phyloP scores from a whole-genome alignment of 2,797 vertebrate genomes.

The Chrosomus eos region DNA sequence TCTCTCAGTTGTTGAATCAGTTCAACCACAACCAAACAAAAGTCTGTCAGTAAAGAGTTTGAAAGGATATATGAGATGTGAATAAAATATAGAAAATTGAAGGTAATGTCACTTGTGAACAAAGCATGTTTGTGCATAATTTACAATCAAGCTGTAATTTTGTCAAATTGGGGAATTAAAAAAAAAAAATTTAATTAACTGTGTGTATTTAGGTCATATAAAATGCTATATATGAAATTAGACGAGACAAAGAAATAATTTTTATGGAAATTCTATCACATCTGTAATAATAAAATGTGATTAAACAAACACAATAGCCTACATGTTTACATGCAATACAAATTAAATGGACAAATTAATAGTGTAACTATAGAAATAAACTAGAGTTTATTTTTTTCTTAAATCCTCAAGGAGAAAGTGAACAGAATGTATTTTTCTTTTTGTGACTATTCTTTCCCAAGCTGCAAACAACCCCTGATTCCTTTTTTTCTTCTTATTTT shows the following conservation, averaged over 20 bases:
- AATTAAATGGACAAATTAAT: no score
- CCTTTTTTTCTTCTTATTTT: no score
- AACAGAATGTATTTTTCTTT: neutral
- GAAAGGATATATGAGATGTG: neutral
- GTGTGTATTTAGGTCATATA: neutral
- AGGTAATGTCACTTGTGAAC: neutral
- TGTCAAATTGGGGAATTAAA: neutral
- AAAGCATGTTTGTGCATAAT: neutral
- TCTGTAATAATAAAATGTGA: neutral
- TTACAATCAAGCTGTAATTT: neutral
- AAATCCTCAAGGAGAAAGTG: neutral
- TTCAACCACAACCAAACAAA: neutral
- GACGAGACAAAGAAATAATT: neutral
- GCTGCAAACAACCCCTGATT: slow-evolving; percentile 1
- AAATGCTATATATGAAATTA: neutral
- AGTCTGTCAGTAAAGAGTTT: neutral
- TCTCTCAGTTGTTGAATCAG: neutral
- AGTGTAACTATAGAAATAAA: neutral
- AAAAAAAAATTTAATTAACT: neutral
- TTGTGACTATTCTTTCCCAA: slow-evolving; percentile 8
- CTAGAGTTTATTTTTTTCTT: neutral
- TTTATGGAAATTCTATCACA: neutral
- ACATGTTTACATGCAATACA: neutral
- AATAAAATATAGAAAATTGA: neutral
- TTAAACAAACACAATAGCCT: neutral